Percentiles rank a stretch among this genome's conserved stretches.
phyloP scores from a whole-genome alignment of 2,888 invertebrate species.

The Drosophila leonis region DNA sequence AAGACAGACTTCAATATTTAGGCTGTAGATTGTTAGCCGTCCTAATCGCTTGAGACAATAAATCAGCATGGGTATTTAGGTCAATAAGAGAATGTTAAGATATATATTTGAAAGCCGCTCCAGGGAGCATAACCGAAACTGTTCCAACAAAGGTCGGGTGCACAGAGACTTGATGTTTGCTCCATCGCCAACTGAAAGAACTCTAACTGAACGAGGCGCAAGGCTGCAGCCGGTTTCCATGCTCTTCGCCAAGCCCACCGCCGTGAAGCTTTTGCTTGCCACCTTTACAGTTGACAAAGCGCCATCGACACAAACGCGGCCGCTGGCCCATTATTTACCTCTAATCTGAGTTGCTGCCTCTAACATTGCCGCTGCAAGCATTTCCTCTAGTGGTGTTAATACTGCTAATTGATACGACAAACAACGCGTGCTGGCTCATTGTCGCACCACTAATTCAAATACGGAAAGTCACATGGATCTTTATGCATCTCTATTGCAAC shows the following conservation, averaged over 20 bases:
- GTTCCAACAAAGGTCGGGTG: conserved; percentile 59
- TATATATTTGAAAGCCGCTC: conserved; percentile 1
- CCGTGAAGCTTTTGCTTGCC: background rate
- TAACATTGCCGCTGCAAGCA: conserved; percentile 42
- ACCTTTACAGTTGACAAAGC: conserved; percentile 12
- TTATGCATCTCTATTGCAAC: background rate
- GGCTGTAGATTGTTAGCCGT: background rate
- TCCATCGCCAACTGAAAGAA: conserved; percentile 8
- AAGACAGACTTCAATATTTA: background rate
- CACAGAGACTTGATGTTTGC: conserved; percentile 24
- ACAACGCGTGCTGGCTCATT: conserved; percentile 70
- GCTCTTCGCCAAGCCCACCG: background rate
- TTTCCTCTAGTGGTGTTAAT: conserved; percentile 61
- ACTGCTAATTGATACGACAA: conserved; percentile 66
- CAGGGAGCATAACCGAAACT: conserved; percentile 34
- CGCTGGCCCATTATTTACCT: conserved; percentile 56
- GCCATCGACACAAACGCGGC: conserved; percentile 24
- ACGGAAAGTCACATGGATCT: conserved; percentile 9
- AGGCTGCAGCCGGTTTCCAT: conserved; percentile 6
- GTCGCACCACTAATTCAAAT: conserved; percentile 56
- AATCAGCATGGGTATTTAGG: background rate
- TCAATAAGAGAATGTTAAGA: background rate
- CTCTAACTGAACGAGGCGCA: background rate
- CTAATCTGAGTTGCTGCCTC: conserved; percentile 62
- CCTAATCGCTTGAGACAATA: background rate